Evolutionary conservation across 2,113 vertebrate genomes (phyloP).

Genomic region (Dipodomys merriami): DNA sequence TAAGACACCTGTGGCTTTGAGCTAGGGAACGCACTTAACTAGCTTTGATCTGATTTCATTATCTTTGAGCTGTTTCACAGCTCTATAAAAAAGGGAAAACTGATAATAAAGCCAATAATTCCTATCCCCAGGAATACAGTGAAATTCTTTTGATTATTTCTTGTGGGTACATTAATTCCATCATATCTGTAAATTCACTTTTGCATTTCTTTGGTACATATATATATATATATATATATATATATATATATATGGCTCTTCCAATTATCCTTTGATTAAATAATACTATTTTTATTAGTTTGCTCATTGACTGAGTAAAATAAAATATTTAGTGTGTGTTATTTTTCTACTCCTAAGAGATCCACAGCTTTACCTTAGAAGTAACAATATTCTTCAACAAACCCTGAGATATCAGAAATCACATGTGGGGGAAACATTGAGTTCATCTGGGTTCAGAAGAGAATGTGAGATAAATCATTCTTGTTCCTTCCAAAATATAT

Average conservation of each 20-base stretch:
- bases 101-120: background rate
- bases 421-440: background rate
- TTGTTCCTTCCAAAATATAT: background rate
- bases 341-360: background rate
- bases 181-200: background rate
- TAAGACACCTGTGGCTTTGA: slow-evolving; percentile 1
- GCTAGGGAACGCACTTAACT: background rate
- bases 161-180: background rate
- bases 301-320: background rate
- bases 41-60: background rate
- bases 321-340: background rate
- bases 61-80: background rate
- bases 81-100: background rate
- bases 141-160: background rate
- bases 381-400: background rate
- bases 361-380: background rate
- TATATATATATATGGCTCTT: no score
- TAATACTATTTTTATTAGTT: background rate
- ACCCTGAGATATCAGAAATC: background rate
- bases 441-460: background rate
- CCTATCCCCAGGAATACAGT: background rate
- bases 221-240: no score
- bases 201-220: background rate
- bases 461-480: background rate
- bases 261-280: background rate